Conservation (phyloP, 2,113 vertebrate species). For the Solenodon paradoxus region DNA sequence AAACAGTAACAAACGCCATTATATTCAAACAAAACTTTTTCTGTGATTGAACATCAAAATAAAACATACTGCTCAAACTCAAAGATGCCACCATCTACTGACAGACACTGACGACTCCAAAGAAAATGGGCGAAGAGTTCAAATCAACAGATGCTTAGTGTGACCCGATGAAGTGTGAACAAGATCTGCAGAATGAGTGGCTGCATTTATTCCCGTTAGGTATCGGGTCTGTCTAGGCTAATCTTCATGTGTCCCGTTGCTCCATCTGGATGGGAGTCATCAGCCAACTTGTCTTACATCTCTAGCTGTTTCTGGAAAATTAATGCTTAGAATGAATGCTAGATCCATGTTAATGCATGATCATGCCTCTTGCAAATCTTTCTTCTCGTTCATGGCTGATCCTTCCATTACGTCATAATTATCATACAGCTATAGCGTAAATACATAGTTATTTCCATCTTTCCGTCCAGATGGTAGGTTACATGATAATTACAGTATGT, state of each 20-base stretch:
- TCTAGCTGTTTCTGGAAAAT: slow-evolving; percentile 29
- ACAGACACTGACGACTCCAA: not conserved
- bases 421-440: slow-evolving; percentile 61
- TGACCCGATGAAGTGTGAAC: slow-evolving; percentile 36
- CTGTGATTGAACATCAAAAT: not conserved
- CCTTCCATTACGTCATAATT: slow-evolving; percentile 67
- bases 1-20: not conserved
- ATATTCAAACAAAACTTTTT: not conserved
- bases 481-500: slow-evolving; percentile 79
- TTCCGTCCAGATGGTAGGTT: slow-evolving; percentile 71
- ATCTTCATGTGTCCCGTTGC: not conserved
- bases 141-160: slow-evolving; percentile 48
- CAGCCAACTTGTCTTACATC: not conserved
- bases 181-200: not conserved
- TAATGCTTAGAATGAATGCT: not conserved
- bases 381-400: slow-evolving; percentile 19
- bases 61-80: not conserved
- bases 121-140: slow-evolving; percentile 13
- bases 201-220: not conserved
- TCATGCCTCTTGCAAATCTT: not conserved
- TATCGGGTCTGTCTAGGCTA: not conserved
- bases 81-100: not conserved
- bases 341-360: not conserved
- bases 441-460: slow-evolving; percentile 69
- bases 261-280: not conserved